Conservation (phyloP, 2,797 vertebrate genomes). For the Pseudochirops corinnae region DNA sequence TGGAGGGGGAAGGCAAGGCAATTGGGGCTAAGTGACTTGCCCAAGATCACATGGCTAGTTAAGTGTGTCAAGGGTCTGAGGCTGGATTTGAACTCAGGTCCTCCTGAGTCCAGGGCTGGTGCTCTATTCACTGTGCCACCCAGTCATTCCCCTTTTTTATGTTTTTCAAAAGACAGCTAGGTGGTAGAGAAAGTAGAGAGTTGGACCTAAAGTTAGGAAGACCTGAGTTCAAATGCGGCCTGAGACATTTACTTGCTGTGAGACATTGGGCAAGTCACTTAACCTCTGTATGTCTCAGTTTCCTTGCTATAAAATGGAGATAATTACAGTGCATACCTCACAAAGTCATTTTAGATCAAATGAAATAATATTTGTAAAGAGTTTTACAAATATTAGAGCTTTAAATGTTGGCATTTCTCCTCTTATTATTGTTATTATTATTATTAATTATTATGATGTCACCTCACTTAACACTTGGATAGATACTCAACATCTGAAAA, state of each 20-base stretch:
- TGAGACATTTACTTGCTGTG: not conserved
- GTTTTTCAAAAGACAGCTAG: not conserved
- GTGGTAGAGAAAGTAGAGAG: not conserved
- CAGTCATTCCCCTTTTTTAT: no score
- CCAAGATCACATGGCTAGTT: no score
- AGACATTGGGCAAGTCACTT: not conserved
- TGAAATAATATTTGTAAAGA: not conserved
- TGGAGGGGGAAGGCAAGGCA: no score
- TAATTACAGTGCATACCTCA: not conserved
- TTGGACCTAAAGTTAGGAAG: not conserved
- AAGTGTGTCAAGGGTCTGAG: no score
- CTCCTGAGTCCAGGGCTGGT: no score
- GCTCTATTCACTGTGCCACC: no score
- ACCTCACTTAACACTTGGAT: not conserved
- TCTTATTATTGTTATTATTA: no score
- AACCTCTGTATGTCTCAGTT: not conserved
- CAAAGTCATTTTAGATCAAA: not conserved
- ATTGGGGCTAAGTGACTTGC: no score
- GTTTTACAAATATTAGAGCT: not conserved
- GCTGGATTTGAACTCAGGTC: no score
- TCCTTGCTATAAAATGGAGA: not conserved
- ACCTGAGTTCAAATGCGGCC: no score
- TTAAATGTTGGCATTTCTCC: not conserved
- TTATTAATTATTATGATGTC: not conserved
- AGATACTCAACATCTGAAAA: not conserved